Evolutionary conservation across 2,888 invertebrate species (phyloP).

Genomic region (Schizotus pectinicornis): DNA sequence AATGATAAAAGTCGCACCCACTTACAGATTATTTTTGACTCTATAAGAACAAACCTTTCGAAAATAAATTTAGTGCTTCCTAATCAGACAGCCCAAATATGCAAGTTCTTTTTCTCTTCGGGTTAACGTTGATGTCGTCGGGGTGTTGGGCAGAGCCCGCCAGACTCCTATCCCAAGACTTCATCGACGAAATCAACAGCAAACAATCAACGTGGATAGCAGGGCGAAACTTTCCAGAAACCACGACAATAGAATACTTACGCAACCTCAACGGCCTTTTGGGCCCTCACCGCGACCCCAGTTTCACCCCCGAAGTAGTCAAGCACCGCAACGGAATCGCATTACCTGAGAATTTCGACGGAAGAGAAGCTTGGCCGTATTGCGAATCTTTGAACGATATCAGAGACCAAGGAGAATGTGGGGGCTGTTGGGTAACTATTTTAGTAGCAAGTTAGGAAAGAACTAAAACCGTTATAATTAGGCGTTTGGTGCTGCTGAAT

Average conservation of each 20-base stretch:
- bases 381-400: constrained; percentile 86
- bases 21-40: too few species aligned
- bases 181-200: constrained; percentile 72
- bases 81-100: too few species aligned
- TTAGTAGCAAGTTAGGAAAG: background rate
- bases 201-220: constrained; percentile 77
- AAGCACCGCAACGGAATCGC: constrained; percentile 57
- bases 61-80: too few species aligned
- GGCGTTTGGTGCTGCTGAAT: constrained; percentile 90
- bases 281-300: constrained; percentile 70
- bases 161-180: constrained; percentile 72
- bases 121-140: too few species aligned
- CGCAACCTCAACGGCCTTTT: constrained; percentile 61
- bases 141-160: background rate
- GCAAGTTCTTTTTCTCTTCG: too few species aligned
- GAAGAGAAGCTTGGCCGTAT: constrained; percentile 80
- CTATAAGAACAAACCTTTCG: too few species aligned
- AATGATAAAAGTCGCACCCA: too few species aligned
- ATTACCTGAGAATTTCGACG: constrained; percentile 81
- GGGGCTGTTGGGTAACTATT: constrained; percentile 81
- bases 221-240: constrained; percentile 74
- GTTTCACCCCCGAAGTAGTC: constrained; percentile 50
- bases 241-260: constrained; percentile 67
- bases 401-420: constrained; percentile 88
- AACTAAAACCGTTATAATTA: constrained; percentile 42